Conservation (phyloP, 2,113 vertebrate genomes). For the Apodemus sylvaticus region DNA sequence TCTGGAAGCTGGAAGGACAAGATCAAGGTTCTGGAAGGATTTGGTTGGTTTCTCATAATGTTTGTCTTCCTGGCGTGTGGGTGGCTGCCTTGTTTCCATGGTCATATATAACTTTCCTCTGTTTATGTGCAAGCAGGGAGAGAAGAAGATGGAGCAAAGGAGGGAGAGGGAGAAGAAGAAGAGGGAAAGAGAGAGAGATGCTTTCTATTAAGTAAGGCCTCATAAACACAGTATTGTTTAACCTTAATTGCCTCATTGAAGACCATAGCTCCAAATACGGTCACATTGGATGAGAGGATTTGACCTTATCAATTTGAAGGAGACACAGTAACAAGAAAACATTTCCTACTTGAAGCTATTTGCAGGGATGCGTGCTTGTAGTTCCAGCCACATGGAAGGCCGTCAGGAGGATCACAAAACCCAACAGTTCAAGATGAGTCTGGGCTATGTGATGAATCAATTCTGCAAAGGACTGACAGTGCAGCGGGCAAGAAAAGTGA, state of each 20-base stretch:
- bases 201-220: not conserved
- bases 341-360: not conserved
- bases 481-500: not conserved
- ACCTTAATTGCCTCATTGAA: not conserved
- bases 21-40: not conserved
- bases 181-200: not conserved
- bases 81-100: not conserved
- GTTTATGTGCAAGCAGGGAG: not conserved
- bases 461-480: not conserved
- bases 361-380: not conserved
- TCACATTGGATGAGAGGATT: not conserved
- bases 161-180: not conserved
- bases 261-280: not conserved
- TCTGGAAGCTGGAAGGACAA: not conserved
- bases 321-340: not conserved
- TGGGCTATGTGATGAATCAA: not conserved
- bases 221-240: not conserved
- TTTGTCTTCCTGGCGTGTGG: not conserved
- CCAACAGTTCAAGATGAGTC: not conserved
- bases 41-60: not conserved
- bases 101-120: not conserved
- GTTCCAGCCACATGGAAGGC: not conserved
- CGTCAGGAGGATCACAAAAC: not conserved
- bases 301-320: not conserved
- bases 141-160: not conserved